Evolutionary conservation across 2,888 invertebrate species (phyloP).

Genomic region (Nysson spinosus): DNA sequence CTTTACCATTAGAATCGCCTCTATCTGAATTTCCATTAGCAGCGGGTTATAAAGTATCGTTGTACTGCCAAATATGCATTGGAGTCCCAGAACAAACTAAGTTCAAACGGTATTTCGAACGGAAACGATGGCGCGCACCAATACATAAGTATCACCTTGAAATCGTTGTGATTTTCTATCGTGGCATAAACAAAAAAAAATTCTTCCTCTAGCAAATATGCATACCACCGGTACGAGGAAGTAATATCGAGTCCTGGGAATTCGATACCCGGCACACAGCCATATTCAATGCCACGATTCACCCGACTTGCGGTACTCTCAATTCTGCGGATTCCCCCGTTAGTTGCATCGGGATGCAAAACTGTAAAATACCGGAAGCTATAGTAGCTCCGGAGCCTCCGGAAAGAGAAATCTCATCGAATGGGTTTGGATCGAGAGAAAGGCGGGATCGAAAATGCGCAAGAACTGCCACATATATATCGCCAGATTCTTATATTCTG

Average conservation of each 20-base stretch:
- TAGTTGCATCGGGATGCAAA: conserved; percentile 49
- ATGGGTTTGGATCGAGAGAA: conserved; percentile 15
- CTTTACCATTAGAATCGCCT: neutral
- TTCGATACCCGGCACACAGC: conserved; percentile 50
- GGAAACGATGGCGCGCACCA: conserved; percentile 19
- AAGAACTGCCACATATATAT: neutral
- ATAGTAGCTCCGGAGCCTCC: conserved; percentile 22
- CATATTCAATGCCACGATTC: conserved; percentile 54
- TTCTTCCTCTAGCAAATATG: conserved; percentile 42
- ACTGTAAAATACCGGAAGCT: conserved; percentile 58
- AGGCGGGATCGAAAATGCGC: conserved; percentile 3
- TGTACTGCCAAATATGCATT: conserved; percentile 5
- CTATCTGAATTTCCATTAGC: neutral
- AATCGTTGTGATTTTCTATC: conserved; percentile 42
- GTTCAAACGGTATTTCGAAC: conserved; percentile 31
- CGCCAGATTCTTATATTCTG: too few relatives aligned
- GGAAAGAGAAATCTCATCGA: conserved; percentile 29
- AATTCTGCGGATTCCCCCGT: conserved; percentile 48
- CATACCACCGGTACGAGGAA: conserved; percentile 40
- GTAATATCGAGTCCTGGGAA: conserved; percentile 50
- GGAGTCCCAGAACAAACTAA: conserved; percentile 20
- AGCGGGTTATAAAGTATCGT: neutral
- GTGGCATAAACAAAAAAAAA: conserved; percentile 45
- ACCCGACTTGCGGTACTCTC: conserved; percentile 42
- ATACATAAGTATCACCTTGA: conserved; percentile 34